These are phyloP conservation scores for Myiothlypis coronata DNA, from an alignment of 2,797 vertebrate species.

Conservation along the genomic window DNA sequence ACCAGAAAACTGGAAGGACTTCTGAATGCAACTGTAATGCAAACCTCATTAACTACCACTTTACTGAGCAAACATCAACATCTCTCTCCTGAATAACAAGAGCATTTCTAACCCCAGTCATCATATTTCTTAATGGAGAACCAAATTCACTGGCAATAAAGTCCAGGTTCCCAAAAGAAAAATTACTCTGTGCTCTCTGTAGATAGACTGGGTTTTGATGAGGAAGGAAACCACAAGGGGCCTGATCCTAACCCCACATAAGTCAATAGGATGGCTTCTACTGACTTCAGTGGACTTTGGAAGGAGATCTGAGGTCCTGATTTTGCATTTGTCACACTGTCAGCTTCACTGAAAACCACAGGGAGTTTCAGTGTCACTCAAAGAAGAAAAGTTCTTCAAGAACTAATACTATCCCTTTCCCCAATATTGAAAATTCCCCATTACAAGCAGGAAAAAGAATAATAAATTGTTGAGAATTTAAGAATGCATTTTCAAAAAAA, in stretches of 20 bases:
- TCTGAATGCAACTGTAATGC: not conserved
- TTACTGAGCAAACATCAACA: slow-evolving; percentile 49
- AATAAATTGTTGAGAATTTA: not conserved
- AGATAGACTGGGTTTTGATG: slow-evolving; percentile 10
- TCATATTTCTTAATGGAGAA: slow-evolving; percentile 25
- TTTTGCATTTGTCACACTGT: not conserved
- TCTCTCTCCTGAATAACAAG: slow-evolving; percentile 29
- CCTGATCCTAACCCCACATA: not conserved
- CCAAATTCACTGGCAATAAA: slow-evolving; percentile 17
- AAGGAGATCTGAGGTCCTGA: not conserved
- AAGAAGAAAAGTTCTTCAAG: not conserved
- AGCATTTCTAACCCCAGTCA: slow-evolving; percentile 21
- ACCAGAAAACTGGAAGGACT: not conserved
- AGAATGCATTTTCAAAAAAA: not conserved
- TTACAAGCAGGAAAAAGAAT: not conserved
- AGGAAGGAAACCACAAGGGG: not conserved
- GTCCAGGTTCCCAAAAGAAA: not conserved
- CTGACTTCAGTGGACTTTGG: not conserved
- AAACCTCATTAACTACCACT: slow-evolving; percentile 20
- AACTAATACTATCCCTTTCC: not conserved
- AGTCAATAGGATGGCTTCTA: not conserved
- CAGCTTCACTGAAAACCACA: not conserved
- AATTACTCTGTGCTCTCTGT: not conserved
- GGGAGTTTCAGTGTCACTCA: not conserved
- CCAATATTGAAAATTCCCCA: not conserved